Evolutionary conservation across 2,888 invertebrate genomes (phyloP).

Genomic region (Ceriagrion tenellum): DNA sequence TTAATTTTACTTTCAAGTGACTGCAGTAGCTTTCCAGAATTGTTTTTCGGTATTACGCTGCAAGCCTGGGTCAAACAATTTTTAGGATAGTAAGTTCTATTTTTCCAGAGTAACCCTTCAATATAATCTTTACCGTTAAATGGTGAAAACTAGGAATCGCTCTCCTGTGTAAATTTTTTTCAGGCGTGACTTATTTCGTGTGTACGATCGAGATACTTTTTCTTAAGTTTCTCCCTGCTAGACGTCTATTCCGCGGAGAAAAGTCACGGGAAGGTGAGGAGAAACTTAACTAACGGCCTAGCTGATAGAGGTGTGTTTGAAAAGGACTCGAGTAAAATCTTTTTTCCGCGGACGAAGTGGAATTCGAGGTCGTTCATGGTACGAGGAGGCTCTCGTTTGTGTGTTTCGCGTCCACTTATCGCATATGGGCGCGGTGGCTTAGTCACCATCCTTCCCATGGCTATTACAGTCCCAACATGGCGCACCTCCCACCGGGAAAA

Average conservation of each 20-base stretch:
- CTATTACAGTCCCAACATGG: not conserved
- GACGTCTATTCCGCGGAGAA: not conserved
- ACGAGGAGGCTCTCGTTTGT: not conserved
- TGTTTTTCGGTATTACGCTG: too few species aligned
- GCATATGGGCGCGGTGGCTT: conserved; percentile 32
- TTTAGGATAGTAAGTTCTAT: too few species aligned
- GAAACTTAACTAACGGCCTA: not conserved
- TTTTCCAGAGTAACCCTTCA: too few species aligned
- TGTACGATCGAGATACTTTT: not conserved
- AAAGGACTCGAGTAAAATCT: not conserved
- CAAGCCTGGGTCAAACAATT: too few species aligned
- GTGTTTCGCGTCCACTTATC: conserved; percentile 19
- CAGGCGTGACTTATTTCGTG: too few species aligned
- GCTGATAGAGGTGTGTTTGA: not conserved
- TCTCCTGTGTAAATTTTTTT: too few species aligned
- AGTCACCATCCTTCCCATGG: not conserved
- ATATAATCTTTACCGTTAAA: too few species aligned
- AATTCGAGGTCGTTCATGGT: not conserved
- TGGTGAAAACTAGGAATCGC: too few species aligned
- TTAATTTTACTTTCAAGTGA: too few species aligned
- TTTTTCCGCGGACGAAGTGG: conserved; percentile 16
- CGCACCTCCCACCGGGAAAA: not conserved
- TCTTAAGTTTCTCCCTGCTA: not conserved
- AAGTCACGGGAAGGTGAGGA: not conserved
- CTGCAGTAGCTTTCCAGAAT: too few species aligned